Conservation (phyloP, 2,797 vertebrate species). For the Syngnathus acus region DNA sequence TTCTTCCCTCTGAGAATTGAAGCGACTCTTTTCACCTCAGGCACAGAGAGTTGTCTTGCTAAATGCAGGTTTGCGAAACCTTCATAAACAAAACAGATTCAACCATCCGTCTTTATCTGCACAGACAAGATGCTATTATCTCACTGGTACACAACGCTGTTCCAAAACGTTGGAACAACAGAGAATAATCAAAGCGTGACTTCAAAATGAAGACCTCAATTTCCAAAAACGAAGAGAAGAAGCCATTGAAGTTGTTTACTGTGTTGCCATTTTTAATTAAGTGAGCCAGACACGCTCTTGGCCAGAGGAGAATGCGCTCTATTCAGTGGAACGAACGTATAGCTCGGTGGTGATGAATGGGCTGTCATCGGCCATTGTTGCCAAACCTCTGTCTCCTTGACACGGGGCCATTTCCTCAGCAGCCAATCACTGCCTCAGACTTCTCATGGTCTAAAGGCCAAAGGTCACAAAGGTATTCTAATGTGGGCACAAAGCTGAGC, state of each 20-base stretch:
- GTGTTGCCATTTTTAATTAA: constrained; percentile 56
- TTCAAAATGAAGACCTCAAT: constrained; percentile 31
- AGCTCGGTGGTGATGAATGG: constrained; percentile 66
- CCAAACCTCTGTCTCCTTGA: constrained; percentile 57
- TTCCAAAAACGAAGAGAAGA: constrained; percentile 20
- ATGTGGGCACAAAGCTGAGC: constrained; percentile 14
- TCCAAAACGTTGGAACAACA: constrained; percentile 21
- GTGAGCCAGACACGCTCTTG: constrained; percentile 29
- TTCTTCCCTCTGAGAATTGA: too few species aligned
- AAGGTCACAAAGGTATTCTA: constrained; percentile 30
- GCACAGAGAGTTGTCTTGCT: background rate
- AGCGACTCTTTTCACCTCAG: too few species aligned
- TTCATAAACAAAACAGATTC: background rate
- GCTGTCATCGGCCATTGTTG: constrained; percentile 69
- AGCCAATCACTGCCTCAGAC: constrained; percentile 15
- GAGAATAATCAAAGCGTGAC: constrained; percentile 30
- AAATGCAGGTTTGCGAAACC: background rate
- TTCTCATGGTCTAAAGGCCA: constrained; percentile 29
- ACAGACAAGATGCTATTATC: constrained; percentile 15
- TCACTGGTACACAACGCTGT: constrained; percentile 31
- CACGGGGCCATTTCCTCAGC: constrained; percentile 29
- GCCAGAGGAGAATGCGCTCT: constrained; percentile 50
- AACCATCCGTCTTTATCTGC: background rate
- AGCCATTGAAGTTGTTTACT: constrained; percentile 53
- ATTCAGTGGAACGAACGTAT: constrained; percentile 62